Evolutionary conservation across 2,113 vertebrate species (phyloP), one percentile per base, ranked within the genome.

Genomic region (Plestiodon gilberti): DNA sequence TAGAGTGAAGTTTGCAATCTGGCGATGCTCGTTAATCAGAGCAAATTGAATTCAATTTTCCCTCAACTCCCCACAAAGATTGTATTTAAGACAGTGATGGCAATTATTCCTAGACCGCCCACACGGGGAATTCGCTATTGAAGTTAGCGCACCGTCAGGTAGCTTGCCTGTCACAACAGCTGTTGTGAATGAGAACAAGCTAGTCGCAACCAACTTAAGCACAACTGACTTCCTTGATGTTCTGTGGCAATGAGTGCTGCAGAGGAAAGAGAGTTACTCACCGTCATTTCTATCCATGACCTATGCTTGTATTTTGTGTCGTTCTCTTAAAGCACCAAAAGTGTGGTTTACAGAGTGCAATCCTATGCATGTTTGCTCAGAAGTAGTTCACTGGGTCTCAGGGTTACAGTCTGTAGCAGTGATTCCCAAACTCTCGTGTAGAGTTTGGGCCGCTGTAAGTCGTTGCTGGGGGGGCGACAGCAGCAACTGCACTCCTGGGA

Each of bases 11-110:
- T 64, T 52, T 82, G 1, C 83, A 79, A 88, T 89, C 83, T 85
- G 69, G 83, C n/a, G 70, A 38, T 17, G 48, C 22, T n/a, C n/a
- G 82, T 87, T 74, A 18, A 80, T 57, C 69, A 87, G 77, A 77
- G 82, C 18, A 76, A 84, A 91, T 83, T 64, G 55, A 90, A 89
- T 52, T 73, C 83, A 25, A 33, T 25, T n/a, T 35, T 87, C 14
- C 82, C 43, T 86, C 83, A n/a, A 81, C 74, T 78, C 40, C 88
- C 61, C n/a, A 55, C 78, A 75, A 87, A 70, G 84, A 90, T 64
- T 92, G 17, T 87, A 76, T 22, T 55, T 0, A 1, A 52, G 17
- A 28, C 38, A 86, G 28, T 59, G 40, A 22, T 71, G 33, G 43
- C 1, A 85, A 77, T 84, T 84, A 83, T 82, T 57, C 0, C 71